Conservation (phyloP, 2,113 vertebrate genomes). For the Hydrolagus affinis region DNA sequence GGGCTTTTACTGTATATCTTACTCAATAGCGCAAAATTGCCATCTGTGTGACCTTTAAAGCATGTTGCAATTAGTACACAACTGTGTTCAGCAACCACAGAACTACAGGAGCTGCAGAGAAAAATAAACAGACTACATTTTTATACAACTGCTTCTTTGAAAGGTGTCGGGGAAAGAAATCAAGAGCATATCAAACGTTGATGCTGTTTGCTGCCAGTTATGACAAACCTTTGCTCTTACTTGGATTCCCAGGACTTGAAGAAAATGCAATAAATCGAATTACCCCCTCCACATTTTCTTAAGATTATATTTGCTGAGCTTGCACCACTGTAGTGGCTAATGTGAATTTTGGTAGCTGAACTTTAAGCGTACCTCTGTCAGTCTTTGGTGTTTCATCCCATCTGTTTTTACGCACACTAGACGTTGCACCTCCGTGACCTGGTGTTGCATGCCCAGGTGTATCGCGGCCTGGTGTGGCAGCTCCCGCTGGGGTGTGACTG, state of each 20-base stretch:
- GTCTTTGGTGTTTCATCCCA: constrained; percentile 98
- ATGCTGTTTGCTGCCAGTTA: too few species aligned
- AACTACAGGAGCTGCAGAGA: too few species aligned
- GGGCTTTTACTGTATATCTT: too few species aligned
- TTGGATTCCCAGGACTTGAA: too few species aligned
- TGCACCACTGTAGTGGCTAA: not conserved
- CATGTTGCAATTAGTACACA: not conserved
- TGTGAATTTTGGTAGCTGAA: not conserved
- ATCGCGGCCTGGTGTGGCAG: constrained; percentile 86
- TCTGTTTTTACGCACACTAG: constrained; percentile 90
- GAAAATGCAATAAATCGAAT: too few species aligned
- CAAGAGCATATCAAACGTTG: too few species aligned
- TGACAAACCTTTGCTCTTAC: too few species aligned
- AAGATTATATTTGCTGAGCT: not conserved
- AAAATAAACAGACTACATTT: too few species aligned
- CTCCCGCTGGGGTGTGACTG: constrained; percentile 90
- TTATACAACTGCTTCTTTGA: too few species aligned
- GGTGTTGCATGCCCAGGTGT: constrained; percentile 91
- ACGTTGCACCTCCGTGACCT: constrained; percentile 84
- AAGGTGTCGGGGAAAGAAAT: too few species aligned
- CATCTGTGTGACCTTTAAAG: not conserved
- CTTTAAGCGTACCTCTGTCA: constrained; percentile 66
- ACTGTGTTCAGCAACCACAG: not conserved
- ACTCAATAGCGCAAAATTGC: too few species aligned
- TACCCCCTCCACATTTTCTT: not conserved